These are phyloP conservation scores for Eremobia ochroleuca DNA, from an alignment of 2,888 invertebrate species.

Conservation along the genomic window DNA sequence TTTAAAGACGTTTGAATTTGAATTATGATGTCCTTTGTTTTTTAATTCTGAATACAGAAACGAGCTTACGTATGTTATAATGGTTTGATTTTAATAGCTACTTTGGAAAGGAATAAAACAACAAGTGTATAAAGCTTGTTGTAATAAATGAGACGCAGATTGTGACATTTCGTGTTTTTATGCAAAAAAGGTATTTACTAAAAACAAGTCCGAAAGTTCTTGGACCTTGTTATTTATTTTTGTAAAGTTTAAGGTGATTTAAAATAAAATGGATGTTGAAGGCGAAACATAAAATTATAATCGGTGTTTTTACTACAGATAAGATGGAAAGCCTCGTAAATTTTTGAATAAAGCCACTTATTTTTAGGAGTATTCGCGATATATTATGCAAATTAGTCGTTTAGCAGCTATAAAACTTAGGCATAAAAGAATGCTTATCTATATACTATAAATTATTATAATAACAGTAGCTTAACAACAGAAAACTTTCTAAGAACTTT, in stretches of 20 bases:
- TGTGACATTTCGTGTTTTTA: constrained; percentile 51
- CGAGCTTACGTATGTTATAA: background rate
- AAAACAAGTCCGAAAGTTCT: constrained; percentile 60
- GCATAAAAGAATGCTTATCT: background rate
- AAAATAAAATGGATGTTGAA: constrained; percentile 45
- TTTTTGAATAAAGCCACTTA: constrained; percentile 15
- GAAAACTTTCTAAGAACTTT: constrained; percentile 66
- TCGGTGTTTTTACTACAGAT: constrained; percentile 21
- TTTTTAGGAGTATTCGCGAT: constrained; percentile 16
- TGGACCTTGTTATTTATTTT: constrained; percentile 56
- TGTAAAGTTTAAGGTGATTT: constrained; percentile 59
- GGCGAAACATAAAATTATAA: constrained; percentile 40
- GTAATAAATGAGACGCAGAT: constrained; percentile 36
- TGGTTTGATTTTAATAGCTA: background rate
- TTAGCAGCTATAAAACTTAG: constrained; percentile 18
- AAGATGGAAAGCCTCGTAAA: constrained; percentile 29
- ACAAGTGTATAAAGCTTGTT: background rate
- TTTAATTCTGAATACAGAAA: background rate
- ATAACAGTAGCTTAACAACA: constrained; percentile 10
- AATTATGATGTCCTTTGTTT: background rate
- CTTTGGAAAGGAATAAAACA: background rate
- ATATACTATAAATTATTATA: constrained; percentile 18
- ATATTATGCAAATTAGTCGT: constrained; percentile 42
- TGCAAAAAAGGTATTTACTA: constrained; percentile 46
- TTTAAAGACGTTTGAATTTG: background rate